Evolutionary conservation across 2,888 invertebrate genomes (phyloP).

Genomic region (Drosophila anomelani): DNA sequence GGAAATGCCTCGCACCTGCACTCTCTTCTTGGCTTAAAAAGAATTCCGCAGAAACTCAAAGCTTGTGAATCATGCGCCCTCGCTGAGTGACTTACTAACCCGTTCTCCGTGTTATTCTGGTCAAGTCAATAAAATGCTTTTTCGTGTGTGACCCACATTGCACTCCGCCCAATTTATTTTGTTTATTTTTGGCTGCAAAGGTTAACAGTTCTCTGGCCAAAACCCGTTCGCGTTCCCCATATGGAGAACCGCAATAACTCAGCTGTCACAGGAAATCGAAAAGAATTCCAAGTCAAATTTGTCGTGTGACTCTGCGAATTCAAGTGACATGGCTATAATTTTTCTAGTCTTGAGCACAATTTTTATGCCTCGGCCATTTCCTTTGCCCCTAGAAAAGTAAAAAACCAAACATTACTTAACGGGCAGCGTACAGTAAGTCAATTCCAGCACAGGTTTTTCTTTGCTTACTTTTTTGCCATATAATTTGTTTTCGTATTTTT

Average conservation of each 20-base stretch:
- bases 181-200: slow-evolving; percentile 37
- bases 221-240: slow-evolving; percentile 56
- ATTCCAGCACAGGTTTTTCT: slow-evolving; percentile 67
- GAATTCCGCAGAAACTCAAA: slow-evolving; percentile 48
- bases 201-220: slow-evolving; percentile 56
- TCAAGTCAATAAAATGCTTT: slow-evolving; percentile 64
- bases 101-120: slow-evolving; percentile 54
- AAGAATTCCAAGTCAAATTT: slow-evolving; percentile 52
- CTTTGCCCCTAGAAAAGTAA: slow-evolving; percentile 29
- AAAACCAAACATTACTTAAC: slow-evolving; percentile 57
- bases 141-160: slow-evolving; percentile 70
- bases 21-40: neutral
- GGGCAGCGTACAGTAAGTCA: slow-evolving; percentile 62
- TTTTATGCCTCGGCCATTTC: slow-evolving; percentile 60
- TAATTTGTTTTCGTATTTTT: slow-evolving; percentile 51
- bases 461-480: slow-evolving; percentile 35
- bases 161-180: slow-evolving; percentile 17
- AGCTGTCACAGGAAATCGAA: slow-evolving; percentile 67
- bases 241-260: slow-evolving; percentile 57
- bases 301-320: slow-evolving; percentile 31
- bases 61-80: slow-evolving; percentile 57
- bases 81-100: slow-evolving; percentile 68
- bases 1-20: slow-evolving; percentile 10
- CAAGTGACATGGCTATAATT: slow-evolving; percentile 34
- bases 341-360: slow-evolving; percentile 48